Evolutionary conservation across 64 coral and sea anemone genomes (phyloP).

Genomic region (Stylophora pistillata): DNA sequence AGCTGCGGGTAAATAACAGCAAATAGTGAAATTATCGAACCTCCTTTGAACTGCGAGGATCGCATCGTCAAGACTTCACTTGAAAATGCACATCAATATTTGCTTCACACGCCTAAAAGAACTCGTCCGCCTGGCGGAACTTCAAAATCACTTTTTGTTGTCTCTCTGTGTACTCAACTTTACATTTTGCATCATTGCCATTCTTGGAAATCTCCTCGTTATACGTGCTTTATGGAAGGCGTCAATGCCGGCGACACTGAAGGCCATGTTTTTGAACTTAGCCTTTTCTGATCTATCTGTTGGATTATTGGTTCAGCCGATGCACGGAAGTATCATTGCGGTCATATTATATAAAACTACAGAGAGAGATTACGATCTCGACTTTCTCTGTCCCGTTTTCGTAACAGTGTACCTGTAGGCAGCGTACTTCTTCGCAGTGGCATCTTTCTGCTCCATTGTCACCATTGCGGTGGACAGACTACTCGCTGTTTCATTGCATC

Average conservation of each 20-base stretch:
- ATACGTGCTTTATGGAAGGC: background rate
- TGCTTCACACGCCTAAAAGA: background rate
- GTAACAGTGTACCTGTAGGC: background rate
- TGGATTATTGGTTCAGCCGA: background rate
- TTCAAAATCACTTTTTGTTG: background rate
- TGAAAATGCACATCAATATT: too few relatives aligned
- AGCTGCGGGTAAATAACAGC: too few relatives aligned
- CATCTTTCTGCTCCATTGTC: slow-evolving; percentile 32
- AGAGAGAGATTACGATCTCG: background rate
- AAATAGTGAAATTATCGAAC: too few relatives aligned
- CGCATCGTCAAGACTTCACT: too few relatives aligned
- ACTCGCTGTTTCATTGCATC: slow-evolving; percentile 34
- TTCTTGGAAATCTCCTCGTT: slow-evolving; percentile 14
- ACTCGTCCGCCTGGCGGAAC: background rate
- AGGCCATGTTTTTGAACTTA: slow-evolving; percentile 2
- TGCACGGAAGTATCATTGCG: background rate
- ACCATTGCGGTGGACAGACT: slow-evolving; percentile 50
- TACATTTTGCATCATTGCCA: background rate
- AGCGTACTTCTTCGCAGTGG: background rate
- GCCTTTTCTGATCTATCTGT: slow-evolving; percentile 45
- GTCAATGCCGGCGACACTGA: background rate
- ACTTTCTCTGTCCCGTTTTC: background rate
- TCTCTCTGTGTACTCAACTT: background rate
- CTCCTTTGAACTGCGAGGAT: too few relatives aligned
- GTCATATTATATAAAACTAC: background rate